Evolutionary conservation across 1,140 invertebrate species (phyloP).

Genomic region (Microplitis demolitor): DNA sequence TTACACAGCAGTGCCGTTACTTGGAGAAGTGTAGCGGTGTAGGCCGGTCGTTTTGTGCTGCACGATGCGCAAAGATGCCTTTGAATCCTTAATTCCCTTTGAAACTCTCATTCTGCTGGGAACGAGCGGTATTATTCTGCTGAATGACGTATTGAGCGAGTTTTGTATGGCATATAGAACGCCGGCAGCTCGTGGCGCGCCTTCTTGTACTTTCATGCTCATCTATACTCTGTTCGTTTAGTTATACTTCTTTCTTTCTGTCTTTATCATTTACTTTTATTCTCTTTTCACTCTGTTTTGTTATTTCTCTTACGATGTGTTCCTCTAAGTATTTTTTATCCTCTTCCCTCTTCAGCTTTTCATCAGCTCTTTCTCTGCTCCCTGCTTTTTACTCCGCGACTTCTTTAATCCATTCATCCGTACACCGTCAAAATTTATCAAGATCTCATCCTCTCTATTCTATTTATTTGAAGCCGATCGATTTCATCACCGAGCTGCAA

Average conservation of each 20-base stretch:
- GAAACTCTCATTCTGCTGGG: constrained; percentile 62
- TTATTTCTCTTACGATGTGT: constrained; percentile 15
- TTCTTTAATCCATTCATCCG: too few species aligned
- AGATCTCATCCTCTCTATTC: too few species aligned
- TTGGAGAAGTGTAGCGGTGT: constrained; percentile 9
- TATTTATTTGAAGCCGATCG: too few species aligned
- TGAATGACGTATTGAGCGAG: constrained; percentile 63
- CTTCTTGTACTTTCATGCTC: neutral
- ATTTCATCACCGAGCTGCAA: too few species aligned
- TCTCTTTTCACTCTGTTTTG: constrained; percentile 13
- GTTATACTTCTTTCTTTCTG: neutral
- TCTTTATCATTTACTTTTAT: neutral
- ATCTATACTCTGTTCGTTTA: neutral
- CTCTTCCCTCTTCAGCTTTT: too few species aligned
- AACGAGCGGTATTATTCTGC: constrained; percentile 61
- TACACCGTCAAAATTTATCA: too few species aligned
- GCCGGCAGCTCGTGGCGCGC: constrained; percentile 33
- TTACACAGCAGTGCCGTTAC: too few species aligned
- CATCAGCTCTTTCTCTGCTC: too few species aligned
- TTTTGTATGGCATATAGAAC: constrained; percentile 58
- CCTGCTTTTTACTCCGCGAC: too few species aligned
- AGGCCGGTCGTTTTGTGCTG: constrained; percentile 53
- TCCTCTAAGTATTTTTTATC: neutral
- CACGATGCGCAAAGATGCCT: constrained; percentile 59
- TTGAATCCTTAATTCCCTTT: constrained; percentile 64